Percentiles rank a stretch among this genome's conserved stretches.
These are phyloP conservation scores for Lycocerus yunnanus DNA, from an alignment of 2,888 invertebrate genomes.

Conservation along the genomic window DNA sequence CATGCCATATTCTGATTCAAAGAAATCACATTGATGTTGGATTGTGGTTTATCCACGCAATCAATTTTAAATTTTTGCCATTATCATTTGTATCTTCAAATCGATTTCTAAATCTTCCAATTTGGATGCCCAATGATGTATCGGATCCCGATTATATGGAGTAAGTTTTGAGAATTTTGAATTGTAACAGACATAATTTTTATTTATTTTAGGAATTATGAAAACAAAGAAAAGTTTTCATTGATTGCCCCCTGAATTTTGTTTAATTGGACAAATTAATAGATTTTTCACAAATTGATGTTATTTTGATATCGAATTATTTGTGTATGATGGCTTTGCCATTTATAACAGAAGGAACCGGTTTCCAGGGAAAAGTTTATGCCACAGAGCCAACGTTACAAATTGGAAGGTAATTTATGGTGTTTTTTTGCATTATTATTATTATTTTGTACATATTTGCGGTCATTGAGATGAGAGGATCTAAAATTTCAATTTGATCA, in stretches of 20 bases:
- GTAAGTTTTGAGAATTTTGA: conserved; percentile 53
- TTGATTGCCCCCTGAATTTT: conserved; percentile 94
- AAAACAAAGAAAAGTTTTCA: conserved; percentile 88
- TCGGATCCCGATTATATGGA: conserved; percentile 83
- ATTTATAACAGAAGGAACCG: conserved; percentile 92
- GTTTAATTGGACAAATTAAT: conserved; percentile 85
- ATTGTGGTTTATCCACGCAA: conserved; percentile 90
- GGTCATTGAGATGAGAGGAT: no score
- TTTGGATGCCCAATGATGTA: conserved; percentile 78
- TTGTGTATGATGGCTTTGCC: conserved; percentile 95
- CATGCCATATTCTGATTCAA: conserved; percentile 94
- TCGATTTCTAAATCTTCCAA: conserved; percentile 73
- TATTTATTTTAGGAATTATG: conserved; percentile 73
- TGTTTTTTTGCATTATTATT: no score
- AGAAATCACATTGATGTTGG: conserved; percentile 90
- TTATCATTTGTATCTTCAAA: conserved; percentile 84
- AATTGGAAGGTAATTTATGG: conserved; percentile 75
- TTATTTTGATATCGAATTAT: conserved; percentile 95
- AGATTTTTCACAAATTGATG: conserved; percentile 92
- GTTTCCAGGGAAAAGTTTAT: conserved; percentile 92
- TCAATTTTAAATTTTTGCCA: conserved; percentile 90
- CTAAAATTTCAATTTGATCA: no score
- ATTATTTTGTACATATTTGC: no score
- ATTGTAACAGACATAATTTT: not conserved
- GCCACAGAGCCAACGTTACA: conserved; percentile 97